Conservation (phyloP, 2,113 vertebrate genomes). For the Pan troglodytes region NHGRI_mPanTro3-v2.1_pri NC_072401.2:117308501-117309000, state of each 20-base stretch:
- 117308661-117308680: not conserved
- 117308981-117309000: not conserved
- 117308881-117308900: not conserved
- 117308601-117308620: not conserved
- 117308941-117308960: not conserved
- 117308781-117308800: not conserved
- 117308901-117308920: not conserved
- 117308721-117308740: not conserved
- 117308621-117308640: not conserved
- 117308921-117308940: not conserved
- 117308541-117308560: not conserved
- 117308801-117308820: not conserved
- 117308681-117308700: not conserved
- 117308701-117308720: not conserved
- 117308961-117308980: rapidly evolving
- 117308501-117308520: not conserved
- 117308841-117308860: not conserved
- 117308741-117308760: not conserved
- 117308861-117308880: not conserved
- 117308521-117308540: not conserved
- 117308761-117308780: not conserved
- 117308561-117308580: not conserved
- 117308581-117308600: not conserved
- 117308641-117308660: not conserved
- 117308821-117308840: not conserved